A percentile compares a stretch with the other conserved stretches of the same genome.
phyloP scores from a whole-genome alignment of 2,113 vertebrate genomes.

The Tyto alba region DNA sequence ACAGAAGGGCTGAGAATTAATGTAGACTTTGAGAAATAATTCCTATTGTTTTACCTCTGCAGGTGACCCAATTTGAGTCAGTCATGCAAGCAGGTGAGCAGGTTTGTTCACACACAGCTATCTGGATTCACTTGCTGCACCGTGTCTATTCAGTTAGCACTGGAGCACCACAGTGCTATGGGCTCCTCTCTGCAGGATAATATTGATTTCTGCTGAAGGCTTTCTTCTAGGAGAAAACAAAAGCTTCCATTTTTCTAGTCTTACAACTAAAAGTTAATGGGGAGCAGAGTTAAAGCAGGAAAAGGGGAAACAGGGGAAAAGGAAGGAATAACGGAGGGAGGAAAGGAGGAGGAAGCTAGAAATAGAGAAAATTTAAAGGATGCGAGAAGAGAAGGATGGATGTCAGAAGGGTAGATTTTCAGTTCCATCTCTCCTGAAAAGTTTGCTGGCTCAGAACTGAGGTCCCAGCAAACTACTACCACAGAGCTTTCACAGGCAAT shows the following conservation, averaged over 20 bases:
- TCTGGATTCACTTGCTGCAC: not conserved
- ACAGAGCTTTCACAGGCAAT: not conserved
- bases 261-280: conserved; percentile 2
- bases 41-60: not conserved
- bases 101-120: not conserved
- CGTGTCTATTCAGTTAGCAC: not conserved
- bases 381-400: not conserved
- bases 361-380: not conserved
- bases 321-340: not conserved
- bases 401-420: not conserved
- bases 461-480: not conserved
- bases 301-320: not conserved
- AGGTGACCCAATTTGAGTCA: not conserved
- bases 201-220: conserved; percentile 48
- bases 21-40: not conserved
- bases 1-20: not conserved
- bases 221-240: conserved; percentile 42
- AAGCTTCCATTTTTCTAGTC: conserved; percentile 29
- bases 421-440: not conserved
- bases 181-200: not conserved
- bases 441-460: not conserved
- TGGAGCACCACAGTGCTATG: not conserved
- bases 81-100: not conserved
- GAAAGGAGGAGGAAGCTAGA: not conserved
- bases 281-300: not conserved